Conservation (phyloP, 2,797 vertebrate genomes). For the Eulemur rubriventer region DNA sequence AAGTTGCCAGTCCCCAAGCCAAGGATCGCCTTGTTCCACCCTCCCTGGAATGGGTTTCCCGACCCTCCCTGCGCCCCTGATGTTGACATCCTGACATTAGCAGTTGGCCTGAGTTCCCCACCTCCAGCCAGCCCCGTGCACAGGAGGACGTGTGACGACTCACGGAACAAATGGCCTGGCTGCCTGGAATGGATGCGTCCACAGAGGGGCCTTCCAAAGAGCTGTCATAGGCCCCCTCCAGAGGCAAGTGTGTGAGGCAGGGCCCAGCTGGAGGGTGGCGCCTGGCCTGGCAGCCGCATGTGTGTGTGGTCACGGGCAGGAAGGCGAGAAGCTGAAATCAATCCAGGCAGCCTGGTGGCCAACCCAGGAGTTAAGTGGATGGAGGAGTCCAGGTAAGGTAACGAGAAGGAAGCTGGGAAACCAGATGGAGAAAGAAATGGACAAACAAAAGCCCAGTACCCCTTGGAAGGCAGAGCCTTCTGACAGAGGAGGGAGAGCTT, state of each 20-base stretch:
- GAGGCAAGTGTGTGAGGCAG: not conserved
- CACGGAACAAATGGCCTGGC: not conserved
- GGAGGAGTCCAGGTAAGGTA: not conserved
- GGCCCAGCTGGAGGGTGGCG: not conserved
- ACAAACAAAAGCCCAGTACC: not conserved
- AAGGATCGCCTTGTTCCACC: not conserved
- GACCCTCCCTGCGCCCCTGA: not conserved
- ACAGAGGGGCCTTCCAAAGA: not conserved
- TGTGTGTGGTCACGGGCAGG: not conserved
- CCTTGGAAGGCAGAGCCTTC: not conserved
- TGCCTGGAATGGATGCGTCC: not conserved
- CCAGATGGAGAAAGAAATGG: not conserved
- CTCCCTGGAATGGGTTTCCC: not conserved
- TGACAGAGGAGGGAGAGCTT: not conserved
- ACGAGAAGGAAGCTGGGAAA: not conserved
- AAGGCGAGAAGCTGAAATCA: not conserved
- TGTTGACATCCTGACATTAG: not conserved
- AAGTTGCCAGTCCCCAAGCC: not conserved
- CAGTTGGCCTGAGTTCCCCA: not conserved
- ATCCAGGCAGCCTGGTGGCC: not conserved
- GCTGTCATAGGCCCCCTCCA: not conserved
- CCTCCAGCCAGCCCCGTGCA: not conserved
- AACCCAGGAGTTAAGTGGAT: not conserved
- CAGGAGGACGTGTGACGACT: not conserved
- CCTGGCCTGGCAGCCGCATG: not conserved